Conservation (phyloP, 2,888 invertebrate genomes). For the Dyspetes luteomarginatus region DNA sequence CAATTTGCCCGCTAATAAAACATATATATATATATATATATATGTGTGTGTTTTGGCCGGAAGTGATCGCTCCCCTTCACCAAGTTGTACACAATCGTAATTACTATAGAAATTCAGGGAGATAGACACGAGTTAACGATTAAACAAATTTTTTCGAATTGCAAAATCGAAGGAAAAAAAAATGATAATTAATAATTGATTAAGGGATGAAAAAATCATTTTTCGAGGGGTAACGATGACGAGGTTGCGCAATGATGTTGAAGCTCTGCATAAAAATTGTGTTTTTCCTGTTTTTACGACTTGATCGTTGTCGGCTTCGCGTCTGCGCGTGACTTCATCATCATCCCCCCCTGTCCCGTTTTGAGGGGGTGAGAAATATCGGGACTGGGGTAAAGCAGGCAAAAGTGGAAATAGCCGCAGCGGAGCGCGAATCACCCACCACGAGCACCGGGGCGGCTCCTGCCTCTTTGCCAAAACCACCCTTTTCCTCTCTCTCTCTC, state of each 20-base stretch:
- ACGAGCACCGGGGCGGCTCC: slow-evolving; percentile 60
- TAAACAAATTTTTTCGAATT: no score
- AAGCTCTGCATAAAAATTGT: background rate
- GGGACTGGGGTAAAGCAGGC: background rate
- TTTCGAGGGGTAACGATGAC: background rate
- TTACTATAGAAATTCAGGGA: no score
- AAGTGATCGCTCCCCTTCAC: background rate
- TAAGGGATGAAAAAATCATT: background rate
- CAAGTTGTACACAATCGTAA: background rate
- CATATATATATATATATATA: background rate
- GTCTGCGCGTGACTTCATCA: slow-evolving; percentile 44
- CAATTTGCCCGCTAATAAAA: background rate
- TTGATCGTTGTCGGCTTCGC: slow-evolving; percentile 42
- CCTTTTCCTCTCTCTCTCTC: background rate
- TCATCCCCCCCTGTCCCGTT: slow-evolving; percentile 3
- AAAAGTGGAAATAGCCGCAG: slow-evolving; percentile 10
- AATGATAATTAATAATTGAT: no score
- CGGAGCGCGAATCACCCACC: slow-evolving; percentile 34
- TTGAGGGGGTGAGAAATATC: slow-evolving; percentile 2
- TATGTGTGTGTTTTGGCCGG: background rate
- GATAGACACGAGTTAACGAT: no score
- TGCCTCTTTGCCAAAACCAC: slow-evolving; percentile 28
- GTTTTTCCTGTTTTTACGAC: background rate
- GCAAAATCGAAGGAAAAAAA: no score
- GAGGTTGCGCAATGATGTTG: background rate